These are phyloP conservation scores for Dasyurus viverrinus DNA, from an alignment of 2,113 vertebrate genomes.

Conservation along the genomic window DNA sequence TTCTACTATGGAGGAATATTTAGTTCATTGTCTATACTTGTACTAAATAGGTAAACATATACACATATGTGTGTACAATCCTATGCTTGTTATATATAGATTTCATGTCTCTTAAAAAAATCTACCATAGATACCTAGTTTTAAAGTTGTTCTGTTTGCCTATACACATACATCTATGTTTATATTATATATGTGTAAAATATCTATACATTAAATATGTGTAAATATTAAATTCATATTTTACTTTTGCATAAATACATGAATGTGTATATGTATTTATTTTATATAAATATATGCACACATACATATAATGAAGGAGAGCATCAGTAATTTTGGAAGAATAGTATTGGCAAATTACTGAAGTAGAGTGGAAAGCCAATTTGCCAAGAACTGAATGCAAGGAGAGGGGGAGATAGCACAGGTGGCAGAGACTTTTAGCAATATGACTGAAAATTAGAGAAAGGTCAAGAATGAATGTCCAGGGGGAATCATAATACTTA, in stretches of 20 bases:
- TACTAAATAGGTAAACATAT: background rate
- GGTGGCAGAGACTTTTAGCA: background rate
- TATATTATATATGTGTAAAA: background rate
- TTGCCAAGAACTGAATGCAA: background rate
- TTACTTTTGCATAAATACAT: no score
- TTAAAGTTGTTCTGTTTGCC: background rate
- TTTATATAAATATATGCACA: background rate
- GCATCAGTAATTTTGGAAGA: background rate
- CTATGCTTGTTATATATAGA: background rate
- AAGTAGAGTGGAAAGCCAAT: background rate
- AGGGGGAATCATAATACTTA: background rate
- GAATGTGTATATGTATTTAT: no score
- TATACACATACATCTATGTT: rapidly evolving
- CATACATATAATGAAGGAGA: background rate
- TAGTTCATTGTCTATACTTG: background rate
- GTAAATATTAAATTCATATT: background rate
- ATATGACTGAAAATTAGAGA: background rate
- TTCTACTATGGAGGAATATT: background rate
- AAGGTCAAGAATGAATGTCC: background rate
- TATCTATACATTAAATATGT: background rate
- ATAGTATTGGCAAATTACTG: background rate
- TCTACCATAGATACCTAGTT: background rate
- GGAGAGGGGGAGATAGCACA: background rate
- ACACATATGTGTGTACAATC: background rate
- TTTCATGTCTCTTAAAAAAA: background rate